A percentile compares a stretch with the other conserved stretches of the same genome.
These are phyloP conservation scores for Phyllostomus hastatus DNA, from an alignment of 2,113 vertebrate species.

Conservation along the genomic window DNA sequence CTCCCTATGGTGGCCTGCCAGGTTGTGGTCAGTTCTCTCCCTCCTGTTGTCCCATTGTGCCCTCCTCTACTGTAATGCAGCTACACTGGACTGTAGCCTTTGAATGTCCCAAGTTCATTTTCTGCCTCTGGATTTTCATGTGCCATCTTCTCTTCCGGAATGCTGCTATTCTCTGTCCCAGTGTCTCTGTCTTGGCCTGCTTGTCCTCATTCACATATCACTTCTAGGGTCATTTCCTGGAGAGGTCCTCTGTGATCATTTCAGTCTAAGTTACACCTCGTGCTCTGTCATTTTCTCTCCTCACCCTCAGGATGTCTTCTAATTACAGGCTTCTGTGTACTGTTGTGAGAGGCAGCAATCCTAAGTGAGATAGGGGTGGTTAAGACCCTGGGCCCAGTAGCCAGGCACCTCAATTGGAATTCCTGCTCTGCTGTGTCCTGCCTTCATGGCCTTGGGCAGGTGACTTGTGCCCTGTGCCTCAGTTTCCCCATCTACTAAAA, in stretches of 20 bases:
- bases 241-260: not conserved
- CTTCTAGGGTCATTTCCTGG: not conserved
- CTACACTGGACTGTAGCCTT: not conserved
- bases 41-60: not conserved
- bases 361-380: not conserved
- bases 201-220: not conserved
- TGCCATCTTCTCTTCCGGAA: not conserved
- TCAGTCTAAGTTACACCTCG: not conserved
- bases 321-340: not conserved
- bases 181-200: not conserved
- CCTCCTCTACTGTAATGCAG: not conserved
- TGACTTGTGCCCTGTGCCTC: slow-evolving; percentile 13
- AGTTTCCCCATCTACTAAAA: not conserved
- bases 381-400: not conserved
- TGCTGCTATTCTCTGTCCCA: not conserved
- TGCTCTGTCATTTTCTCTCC: not conserved
- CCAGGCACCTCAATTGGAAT: not conserved
- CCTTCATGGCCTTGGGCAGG: not conserved
- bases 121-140: not conserved
- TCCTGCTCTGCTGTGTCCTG: not conserved
- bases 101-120: not conserved
- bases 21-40: not conserved
- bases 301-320: not conserved
- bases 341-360: not conserved
- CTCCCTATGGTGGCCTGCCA: not conserved